Base-by-base conservation (phyloP, 2,797 vertebrate species). In the Pipistrellus pipistrellus region DNA sequence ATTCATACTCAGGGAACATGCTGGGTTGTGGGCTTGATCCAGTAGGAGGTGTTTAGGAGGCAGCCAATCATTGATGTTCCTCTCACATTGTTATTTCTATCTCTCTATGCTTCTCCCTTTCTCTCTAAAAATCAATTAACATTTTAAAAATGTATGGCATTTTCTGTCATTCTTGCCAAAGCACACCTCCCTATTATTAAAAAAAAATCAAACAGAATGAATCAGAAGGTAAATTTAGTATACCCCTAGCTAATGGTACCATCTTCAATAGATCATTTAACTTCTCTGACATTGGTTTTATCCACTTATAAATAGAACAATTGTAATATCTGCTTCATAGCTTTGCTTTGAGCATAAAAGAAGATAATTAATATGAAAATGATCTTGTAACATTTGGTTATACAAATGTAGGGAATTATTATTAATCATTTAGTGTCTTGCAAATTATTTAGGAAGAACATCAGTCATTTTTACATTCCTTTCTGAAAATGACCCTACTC, bases 351-450 rank as follows among this genome's bases (percentile, higher is more conserved):
- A 82, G 27, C 8, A 84, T 78, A 72, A 93, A 84, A 94, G 48
- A 13, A 82, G 38, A 82, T 80, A 81, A 91, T 95, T 95, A 94
- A 94, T 91, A 87, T 53, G 21, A 73, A 95, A 87, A 12, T 53
- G 59, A 82, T 66, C 57, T 89, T 87, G 41, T 21, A 77, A 87
- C 14, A 81, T 13, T 85, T 93, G 83, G 41, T 82, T 89, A 88
- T 82, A 94, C 57, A 91, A 93, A 85, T 78, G 38, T 78, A 94
- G 84, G 59, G 1, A 91, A 76, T 89, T 64, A 25, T 83, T 84
- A 83, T 66, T 75, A 95, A 90, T 82, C 25, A 82, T 76, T 95
- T 87, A 81, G 15, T 25, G 48, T 15, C 32, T 76, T 71, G 18
- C 0, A 76, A 85, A 83, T 90, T 91, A 27, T 85, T 89, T 51